These are phyloP conservation scores for Trinorchestia longiramus DNA, from an alignment of 1,140 invertebrate species.

Conservation along the genomic window DNA sequence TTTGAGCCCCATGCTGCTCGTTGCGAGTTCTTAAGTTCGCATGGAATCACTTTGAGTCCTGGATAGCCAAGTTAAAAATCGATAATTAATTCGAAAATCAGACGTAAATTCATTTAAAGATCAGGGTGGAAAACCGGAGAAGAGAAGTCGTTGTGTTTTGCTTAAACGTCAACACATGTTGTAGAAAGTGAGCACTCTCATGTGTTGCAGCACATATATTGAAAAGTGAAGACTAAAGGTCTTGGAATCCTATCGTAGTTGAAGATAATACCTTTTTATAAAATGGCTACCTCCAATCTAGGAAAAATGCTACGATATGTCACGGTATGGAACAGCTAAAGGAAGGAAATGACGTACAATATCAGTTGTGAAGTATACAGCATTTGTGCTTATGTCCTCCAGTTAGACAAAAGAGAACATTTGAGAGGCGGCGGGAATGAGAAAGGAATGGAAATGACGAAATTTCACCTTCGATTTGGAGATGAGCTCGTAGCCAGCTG, in stretches of 20 bases:
- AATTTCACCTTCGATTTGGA: conserved; percentile 86
- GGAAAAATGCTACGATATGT: neutral
- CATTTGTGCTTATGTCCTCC: neutral
- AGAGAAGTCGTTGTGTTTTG: neutral
- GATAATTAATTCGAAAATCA: too few species aligned
- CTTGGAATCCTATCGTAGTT: neutral
- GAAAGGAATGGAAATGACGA: neutral
- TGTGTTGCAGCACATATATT: neutral
- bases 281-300: neutral
- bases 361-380: neutral
- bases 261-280: neutral
- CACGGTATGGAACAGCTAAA: neutral
- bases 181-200: neutral
- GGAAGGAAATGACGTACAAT: neutral
- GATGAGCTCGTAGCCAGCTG: conserved; percentile 89
- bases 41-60: too few species aligned
- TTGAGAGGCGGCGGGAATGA: neutral
- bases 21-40: too few species aligned
- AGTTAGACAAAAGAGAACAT: neutral
- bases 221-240: neutral
- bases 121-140: neutral
- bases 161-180: neutral
- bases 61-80: too few species aligned
- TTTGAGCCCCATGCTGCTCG: too few species aligned
- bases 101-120: neutral